Evolutionary conservation across 2,113 vertebrate species (phyloP).

Genomic region (Ancistrus triradiatus): DNA sequence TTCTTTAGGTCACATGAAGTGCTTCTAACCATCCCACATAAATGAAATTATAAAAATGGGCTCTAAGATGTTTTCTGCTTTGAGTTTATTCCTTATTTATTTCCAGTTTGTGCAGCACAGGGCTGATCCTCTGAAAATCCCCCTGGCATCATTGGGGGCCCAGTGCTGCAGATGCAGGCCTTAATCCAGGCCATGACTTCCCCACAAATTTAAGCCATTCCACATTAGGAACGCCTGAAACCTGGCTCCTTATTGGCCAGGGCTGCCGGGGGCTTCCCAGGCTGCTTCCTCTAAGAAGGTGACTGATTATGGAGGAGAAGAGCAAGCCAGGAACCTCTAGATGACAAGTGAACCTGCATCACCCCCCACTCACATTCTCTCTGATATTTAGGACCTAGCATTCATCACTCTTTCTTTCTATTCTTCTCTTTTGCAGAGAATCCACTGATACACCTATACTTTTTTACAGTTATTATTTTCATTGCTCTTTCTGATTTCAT

Average conservation of each 20-base stretch:
- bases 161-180: constrained; percentile 50
- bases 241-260: constrained; percentile 41
- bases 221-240: constrained; percentile 54
- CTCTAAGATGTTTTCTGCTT: constrained; percentile 39
- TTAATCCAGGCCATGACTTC: constrained; percentile 56
- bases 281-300: constrained; percentile 32
- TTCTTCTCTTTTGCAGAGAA: neutral
- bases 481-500: constrained; percentile 7
- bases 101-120: constrained; percentile 48
- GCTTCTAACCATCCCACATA: constrained; percentile 29
- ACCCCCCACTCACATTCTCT: neutral
- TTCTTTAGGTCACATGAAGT: constrained; percentile 18
- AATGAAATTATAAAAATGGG: constrained; percentile 25
- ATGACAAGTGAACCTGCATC: constrained; percentile 5
- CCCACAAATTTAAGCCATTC: constrained; percentile 54
- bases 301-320: constrained; percentile 31
- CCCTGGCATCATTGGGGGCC: constrained; percentile 46
- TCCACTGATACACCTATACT: neutral
- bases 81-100: constrained; percentile 52
- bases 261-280: constrained; percentile 25
- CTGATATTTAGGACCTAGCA: neutral
- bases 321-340: constrained; percentile 10
- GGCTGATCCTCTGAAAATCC: constrained; percentile 53
- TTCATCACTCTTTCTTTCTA: neutral
- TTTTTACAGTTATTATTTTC: constrained; percentile 29